phyloP scores from a whole-genome alignment of 2,797 vertebrate genomes.

The Chelon labrosus region DNA sequence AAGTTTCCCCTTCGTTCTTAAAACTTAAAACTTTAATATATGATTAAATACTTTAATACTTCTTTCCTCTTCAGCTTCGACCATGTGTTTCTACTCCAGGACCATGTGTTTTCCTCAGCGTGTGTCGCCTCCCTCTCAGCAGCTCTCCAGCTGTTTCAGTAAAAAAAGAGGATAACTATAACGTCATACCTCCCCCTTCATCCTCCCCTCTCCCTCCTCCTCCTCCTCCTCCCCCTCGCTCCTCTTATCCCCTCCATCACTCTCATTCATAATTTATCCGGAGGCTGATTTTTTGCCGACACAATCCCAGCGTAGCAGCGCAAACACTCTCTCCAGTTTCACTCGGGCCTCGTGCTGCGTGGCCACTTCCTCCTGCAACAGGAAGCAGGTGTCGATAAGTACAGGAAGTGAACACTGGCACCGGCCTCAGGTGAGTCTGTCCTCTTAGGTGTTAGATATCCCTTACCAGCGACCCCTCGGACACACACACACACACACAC shows the following conservation, averaged over 20 bases:
- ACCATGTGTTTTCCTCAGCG: too few species aligned
- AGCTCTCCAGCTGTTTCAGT: constrained; percentile 79
- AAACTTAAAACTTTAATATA: too few species aligned
- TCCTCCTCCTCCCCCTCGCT: constrained; percentile 47
- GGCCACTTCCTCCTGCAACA: constrained; percentile 82
- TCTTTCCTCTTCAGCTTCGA: too few species aligned
- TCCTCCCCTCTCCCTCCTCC: constrained; percentile 19
- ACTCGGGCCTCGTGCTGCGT: constrained; percentile 73
- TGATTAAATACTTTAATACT: too few species aligned
- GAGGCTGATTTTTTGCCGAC: constrained; percentile 82
- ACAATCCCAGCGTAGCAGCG: constrained; percentile 73
- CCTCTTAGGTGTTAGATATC: constrained; percentile 79
- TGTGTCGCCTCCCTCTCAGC: neutral
- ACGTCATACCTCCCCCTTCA: constrained; percentile 61
- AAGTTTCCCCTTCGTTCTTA: too few species aligned
- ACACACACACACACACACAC: constrained; percentile 21
- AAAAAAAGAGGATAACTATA: constrained; percentile 75
- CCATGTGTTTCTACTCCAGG: too few species aligned
- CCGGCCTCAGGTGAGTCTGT: constrained; percentile 81
- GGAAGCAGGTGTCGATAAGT: constrained; percentile 85
- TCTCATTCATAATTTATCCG: constrained; percentile 86
- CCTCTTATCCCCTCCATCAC: constrained; percentile 77
- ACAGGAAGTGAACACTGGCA: constrained; percentile 85
- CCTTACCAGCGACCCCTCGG: constrained; percentile 51
- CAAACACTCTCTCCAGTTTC: constrained; percentile 83